phyloP scores from a whole-genome alignment of 2,797 vertebrate genomes.

The Melopsittacus undulatus region DNA sequence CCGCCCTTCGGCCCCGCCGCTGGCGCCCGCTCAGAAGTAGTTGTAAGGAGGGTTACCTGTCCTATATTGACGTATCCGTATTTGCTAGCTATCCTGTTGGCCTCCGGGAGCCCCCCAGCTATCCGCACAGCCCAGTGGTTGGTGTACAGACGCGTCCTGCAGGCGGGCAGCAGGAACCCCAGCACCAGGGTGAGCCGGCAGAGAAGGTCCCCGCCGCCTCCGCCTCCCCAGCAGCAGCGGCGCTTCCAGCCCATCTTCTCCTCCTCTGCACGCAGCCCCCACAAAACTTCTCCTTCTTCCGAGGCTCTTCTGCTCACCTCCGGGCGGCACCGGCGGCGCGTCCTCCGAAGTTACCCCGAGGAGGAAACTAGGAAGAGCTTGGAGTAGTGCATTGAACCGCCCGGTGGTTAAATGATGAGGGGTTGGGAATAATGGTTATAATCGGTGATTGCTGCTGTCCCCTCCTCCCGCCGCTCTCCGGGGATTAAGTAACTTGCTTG shows the following conservation, averaged over 20 bases:
- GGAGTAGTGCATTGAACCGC: constrained; percentile 55
- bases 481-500: constrained; percentile 53
- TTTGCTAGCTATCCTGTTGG: constrained; percentile 92
- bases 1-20: not conserved
- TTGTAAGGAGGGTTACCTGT: constrained; percentile 84
- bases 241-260: constrained; percentile 87
- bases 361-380: constrained; percentile 58
- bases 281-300: constrained; percentile 42
- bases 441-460: not conserved
- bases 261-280: constrained; percentile 65
- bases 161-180: constrained; percentile 85
- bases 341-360: constrained; percentile 52
- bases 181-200: constrained; percentile 87
- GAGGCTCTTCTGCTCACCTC: constrained; percentile 33
- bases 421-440: constrained; percentile 46
- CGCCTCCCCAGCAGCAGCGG: constrained; percentile 68
- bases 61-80: constrained; percentile 97
- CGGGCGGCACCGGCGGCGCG: constrained; percentile 27
- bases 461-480: constrained; percentile 38
- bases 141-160: constrained; percentile 93
- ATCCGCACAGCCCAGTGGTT: constrained; percentile 99
- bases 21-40: not conserved
- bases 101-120: constrained; percentile 86
- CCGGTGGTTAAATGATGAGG: not conserved
- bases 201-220: constrained; percentile 75